A percentile compares a stretch with the other conserved stretches of the same genome.
phyloP scores from a whole-genome alignment of 2,797 vertebrate genomes.

The Okamejei kenojei region DNA sequence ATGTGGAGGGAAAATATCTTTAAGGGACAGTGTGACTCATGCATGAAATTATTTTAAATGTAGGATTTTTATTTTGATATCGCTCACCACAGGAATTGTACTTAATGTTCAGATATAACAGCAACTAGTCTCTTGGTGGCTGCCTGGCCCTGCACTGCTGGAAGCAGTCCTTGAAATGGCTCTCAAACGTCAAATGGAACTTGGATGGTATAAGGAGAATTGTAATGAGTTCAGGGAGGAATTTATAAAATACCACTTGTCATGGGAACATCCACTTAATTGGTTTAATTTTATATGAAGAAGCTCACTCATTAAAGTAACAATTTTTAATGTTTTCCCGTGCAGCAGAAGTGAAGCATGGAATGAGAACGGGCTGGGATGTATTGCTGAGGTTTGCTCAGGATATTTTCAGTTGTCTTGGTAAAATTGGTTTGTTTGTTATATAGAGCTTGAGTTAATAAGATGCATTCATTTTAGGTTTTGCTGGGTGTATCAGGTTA shows the following conservation, averaged over 20 bases:
- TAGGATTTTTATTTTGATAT: not conserved
- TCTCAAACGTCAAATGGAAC: not conserved
- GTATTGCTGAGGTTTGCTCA: too few species aligned
- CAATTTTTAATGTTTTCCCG: not conserved
- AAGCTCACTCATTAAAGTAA: not conserved
- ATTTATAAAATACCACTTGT: not conserved
- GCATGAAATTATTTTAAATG: not conserved
- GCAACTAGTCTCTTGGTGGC: not conserved
- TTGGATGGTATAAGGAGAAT: not conserved
- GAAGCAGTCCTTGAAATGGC: not conserved
- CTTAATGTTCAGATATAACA: not conserved
- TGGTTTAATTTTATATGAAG: not conserved
- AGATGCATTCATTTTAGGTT: too few species aligned
- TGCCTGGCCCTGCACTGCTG: not conserved
- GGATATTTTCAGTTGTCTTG: too few species aligned
- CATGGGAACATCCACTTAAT: not conserved
- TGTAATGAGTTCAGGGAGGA: not conserved
- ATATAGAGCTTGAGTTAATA: too few species aligned
- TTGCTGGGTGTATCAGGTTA: too few species aligned
- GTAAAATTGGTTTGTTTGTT: too few species aligned
- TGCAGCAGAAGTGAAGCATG: not conserved
- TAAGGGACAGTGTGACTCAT: not conserved
- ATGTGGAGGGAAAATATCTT: not conserved
- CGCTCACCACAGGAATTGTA: not conserved
- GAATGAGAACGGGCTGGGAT: not conserved